phyloP scores from a whole-genome alignment of 2,113 vertebrate genomes.

The Rhinolophus sinicus region DNA sequence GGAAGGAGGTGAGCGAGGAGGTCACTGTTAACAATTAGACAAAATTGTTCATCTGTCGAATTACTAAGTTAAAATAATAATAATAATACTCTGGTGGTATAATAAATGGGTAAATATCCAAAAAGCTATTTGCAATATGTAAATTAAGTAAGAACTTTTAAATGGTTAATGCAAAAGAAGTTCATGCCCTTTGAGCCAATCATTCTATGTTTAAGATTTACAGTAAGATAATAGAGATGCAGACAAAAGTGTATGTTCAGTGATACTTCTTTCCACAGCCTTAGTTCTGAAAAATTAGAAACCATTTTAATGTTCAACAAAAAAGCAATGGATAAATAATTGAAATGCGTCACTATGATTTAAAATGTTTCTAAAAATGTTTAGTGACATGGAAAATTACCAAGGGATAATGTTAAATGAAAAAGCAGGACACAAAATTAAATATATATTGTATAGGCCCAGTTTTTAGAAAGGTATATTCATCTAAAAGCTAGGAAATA shows the following conservation, averaged over 20 bases:
- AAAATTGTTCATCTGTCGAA: neutral
- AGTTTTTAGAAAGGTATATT: neutral
- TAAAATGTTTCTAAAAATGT: neutral
- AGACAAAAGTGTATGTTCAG: neutral
- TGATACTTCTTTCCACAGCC: neutral
- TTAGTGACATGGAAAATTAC: neutral
- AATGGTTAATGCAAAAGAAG: neutral
- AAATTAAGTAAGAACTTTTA: neutral
- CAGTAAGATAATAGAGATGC: neutral
- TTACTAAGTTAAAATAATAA: neutral
- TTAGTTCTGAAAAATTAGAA: constrained; percentile 36
- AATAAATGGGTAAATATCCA: neutral
- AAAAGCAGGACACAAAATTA: neutral
- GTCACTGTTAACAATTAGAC: neutral
- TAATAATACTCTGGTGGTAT: neutral
- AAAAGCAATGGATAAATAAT: neutral
- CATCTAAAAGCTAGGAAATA: neutral
- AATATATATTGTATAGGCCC: neutral
- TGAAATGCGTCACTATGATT: neutral
- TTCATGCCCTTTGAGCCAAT: neutral
- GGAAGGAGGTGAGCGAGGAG: neutral
- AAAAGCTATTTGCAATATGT: neutral
- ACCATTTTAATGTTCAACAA: constrained; percentile 3
- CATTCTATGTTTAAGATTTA: constrained; percentile 2
- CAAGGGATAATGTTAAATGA: neutral